Evolutionary conservation across 2,888 invertebrate species (phyloP), one percentile per base, ranked within the genome.

Genomic region (Acanthosepion pharaonis): DNA sequence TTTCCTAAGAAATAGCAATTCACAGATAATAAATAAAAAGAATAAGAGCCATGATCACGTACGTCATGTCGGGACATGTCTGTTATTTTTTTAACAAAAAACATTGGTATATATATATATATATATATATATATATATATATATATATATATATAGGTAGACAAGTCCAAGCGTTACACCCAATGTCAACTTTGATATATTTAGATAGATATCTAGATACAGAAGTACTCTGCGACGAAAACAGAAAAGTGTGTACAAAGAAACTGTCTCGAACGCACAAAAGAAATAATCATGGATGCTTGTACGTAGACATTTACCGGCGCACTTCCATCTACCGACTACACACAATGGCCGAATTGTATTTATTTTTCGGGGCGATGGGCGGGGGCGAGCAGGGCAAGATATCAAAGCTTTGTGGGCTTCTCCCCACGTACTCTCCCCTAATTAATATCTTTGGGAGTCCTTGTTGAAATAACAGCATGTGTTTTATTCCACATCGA

Each of bases 401-500:
- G 18, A n/a, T 78, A 78, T 78, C 78, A 78, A 78, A 78, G 78
- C 78, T 78, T n/a, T 78, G 78, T 33, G 78, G n/a, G n/a, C 33
- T 78, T n/a, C 78, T 78, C n/a, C 59, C 78, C 78, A 33, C 78
- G n/a, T n/a, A 78, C 78, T 11, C 78, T 33, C 78, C 78, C 78
- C 78, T 78, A 78, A 78, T 78, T 78, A 78, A 78, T 78, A 78
- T 78, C 78, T 28, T 92, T 92, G 92, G 92, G 92, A 53, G 92
- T 51, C 48, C 92, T 25, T 51, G 49, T 92, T 92, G 92, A 92
- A 92, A 92, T 92, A 92, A 92, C 92, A 92, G 92, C 92, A 28
- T 92, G 92, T 92, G 92, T n/a, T 92, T 92, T 51, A 92, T 92
- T 48, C 48, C 51, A 33, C 48, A 92, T 92, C 92, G 92, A 48